Conservation (phyloP, 2,113 vertebrate genomes). For the Oryzias celebensis region DNA sequence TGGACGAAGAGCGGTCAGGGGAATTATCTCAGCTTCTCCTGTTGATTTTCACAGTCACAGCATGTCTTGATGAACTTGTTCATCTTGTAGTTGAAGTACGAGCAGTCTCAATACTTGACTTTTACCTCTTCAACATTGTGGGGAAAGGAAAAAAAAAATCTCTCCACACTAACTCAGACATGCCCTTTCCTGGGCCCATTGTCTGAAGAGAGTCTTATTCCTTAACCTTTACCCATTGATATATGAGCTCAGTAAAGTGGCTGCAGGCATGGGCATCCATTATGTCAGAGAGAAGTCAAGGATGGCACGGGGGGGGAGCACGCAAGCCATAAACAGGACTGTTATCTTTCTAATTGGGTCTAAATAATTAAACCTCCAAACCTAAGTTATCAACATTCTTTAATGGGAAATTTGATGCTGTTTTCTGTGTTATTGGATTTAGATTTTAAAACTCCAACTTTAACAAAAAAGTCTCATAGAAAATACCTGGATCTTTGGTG, state of each 20-base stretch:
- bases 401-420: not conserved
- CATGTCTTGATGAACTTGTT: conserved; percentile 34
- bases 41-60: conserved; percentile 4
- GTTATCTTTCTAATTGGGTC: conserved; percentile 59
- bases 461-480: too few species aligned
- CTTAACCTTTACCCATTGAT: conserved; percentile 74
- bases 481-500: too few species aligned
- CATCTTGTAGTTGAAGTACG: conserved; percentile 12
- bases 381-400: conserved; percentile 3
- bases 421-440: not conserved
- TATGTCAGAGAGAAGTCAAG: conserved; percentile 44
- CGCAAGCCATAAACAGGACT: conserved; percentile 36
- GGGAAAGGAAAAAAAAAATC: conserved; percentile 29
- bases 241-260: conserved; percentile 54
- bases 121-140: conserved; percentile 43
- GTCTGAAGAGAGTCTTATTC: conserved; percentile 57
- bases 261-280: conserved; percentile 59
- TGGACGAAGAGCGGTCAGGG: conserved; percentile 6
- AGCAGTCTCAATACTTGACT: conserved; percentile 48
- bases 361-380: conserved; percentile 52
- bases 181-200: conserved; percentile 59
- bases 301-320: conserved; percentile 23
- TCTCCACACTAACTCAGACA: conserved; percentile 61
- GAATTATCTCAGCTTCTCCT: conserved; percentile 8
- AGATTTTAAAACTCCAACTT: too few species aligned